Conservation (phyloP, 2,797 vertebrate species). For the Danio aesculapii region DNA sequence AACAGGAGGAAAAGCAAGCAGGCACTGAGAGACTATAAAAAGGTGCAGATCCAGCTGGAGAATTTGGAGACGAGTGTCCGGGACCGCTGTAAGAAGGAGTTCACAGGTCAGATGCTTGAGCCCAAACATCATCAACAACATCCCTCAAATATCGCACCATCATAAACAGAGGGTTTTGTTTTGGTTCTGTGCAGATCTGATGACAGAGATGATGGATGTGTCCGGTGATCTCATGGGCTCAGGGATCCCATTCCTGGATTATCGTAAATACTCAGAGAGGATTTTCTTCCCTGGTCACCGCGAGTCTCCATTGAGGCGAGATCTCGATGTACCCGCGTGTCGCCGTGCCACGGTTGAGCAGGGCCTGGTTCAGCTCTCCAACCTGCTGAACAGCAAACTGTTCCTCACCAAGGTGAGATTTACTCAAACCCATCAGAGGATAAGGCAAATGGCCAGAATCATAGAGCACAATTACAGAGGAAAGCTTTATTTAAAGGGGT, state of each 20-base stretch:
- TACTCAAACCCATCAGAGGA: neutral
- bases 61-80: constrained; percentile 97
- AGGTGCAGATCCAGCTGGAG: constrained; percentile 97
- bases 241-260: constrained; percentile 95
- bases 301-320: constrained; percentile 90
- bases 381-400: constrained; percentile 97
- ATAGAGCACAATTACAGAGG: too few species aligned
- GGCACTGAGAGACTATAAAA: constrained; percentile 97
- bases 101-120: constrained; percentile 83
- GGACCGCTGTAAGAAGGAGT: constrained; percentile 97
- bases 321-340: constrained; percentile 91
- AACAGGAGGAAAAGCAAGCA: constrained; percentile 96
- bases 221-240: constrained; percentile 96
- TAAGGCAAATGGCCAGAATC: neutral
- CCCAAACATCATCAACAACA: constrained; percentile 3
- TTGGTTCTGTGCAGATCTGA: constrained; percentile 83
- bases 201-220: constrained; percentile 99
- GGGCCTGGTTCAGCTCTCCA: constrained; percentile 93
- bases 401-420: constrained; percentile 91
- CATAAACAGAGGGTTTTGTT: neutral
- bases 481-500: too few species aligned
- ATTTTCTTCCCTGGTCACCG: constrained; percentile 97
- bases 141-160: neutral
- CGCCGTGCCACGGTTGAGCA: constrained; percentile 93
- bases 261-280: constrained; percentile 90